Base-by-base conservation (phyloP, 2,113 vertebrate species). In the Columbina picui region DNA sequence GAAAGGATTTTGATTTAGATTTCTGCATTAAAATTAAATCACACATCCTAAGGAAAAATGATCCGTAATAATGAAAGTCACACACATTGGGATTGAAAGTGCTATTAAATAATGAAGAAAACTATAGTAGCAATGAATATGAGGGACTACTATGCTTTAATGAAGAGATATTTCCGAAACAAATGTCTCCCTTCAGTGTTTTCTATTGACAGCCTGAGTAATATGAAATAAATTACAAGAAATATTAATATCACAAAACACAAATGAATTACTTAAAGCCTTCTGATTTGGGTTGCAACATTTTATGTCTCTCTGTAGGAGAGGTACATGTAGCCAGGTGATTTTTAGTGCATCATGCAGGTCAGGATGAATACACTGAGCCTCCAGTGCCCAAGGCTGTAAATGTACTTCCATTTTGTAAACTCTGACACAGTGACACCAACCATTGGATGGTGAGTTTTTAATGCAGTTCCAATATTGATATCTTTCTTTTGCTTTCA, bases 1-100 rank as follows among this genome's bases (percentile, higher is more conserved):
- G 77, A 83, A 94, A 97, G 93, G 90, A 96, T 97, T 98, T 98
- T 97, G 97, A 98, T 98, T 98, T 98, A 97, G 96, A 97, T 95
- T 96, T 82, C 75, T 95, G 84, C 92, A 97, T 97, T 98, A 98
- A 98, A 98, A 98, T 98, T 97, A 98, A 98, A 98, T 98, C 97
- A 98, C 95, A 97, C 87, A 83, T 97, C 87, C 95, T 96, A 96
- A 97, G 96, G 97, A 96, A 97, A 98, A 98, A 97, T 97, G 95
- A 97, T 97, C 89, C 60, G 2, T 96, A 97, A 94, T 98, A 98
- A 98, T 97, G 97, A 96, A 97, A 98, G 97, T 85, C 87, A 70
- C 86, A 95, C 97, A 92, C 93, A 87, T 69, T 96, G 91, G 97
- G 95, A 87, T 77, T 90, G 90, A 97, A 96, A 97, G 71, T 80